A percentile compares a stretch with the other conserved stretches of the same genome.
Evolutionary conservation across 2,113 vertebrate genomes (phyloP).

Genomic region (Malaclemys terrapin): DNA sequence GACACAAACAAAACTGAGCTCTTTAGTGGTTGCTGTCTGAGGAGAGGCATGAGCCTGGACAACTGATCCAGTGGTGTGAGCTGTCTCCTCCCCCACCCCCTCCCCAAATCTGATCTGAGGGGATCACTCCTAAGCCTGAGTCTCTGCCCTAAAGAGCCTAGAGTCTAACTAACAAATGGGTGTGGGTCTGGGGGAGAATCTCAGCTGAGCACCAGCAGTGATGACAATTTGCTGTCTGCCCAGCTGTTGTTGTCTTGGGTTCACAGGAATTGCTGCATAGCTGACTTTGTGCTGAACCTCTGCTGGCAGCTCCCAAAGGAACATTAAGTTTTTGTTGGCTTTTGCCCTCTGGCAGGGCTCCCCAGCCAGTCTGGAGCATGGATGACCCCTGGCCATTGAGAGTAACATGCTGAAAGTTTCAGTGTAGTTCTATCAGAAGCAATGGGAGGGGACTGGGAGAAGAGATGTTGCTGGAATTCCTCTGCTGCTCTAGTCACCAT

Average conservation of each 20-base stretch:
- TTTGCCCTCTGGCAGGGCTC: fast-evolving
- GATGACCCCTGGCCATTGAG: too few relatives aligned
- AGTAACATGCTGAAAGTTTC: too few relatives aligned
- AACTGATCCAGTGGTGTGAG: too few relatives aligned
- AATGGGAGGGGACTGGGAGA: background rate
- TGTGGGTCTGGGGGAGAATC: too few relatives aligned
- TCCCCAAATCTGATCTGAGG: too few relatives aligned
- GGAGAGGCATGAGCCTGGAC: too few relatives aligned
- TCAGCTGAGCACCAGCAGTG: background rate
- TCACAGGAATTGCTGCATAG: fast-evolving
- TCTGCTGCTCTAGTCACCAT: background rate
- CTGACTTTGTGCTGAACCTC: background rate
- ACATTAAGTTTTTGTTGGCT: too few relatives aligned
- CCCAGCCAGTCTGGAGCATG: fast-evolving
- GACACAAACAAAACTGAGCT: background rate
- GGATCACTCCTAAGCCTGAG: too few relatives aligned
- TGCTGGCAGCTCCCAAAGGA: too few relatives aligned
- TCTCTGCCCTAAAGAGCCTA: too few relatives aligned
- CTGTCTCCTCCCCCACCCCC: too few relatives aligned
- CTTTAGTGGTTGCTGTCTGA: background rate
- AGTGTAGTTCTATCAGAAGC: background rate
- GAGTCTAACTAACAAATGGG: too few relatives aligned
- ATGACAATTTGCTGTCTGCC: background rate
- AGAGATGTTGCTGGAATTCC: background rate
- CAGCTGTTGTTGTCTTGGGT: background rate